Evolutionary conservation across 2,113 vertebrate species (phyloP), one percentile per base, ranked within the genome.

Genomic region (Aplodontia rufa): DNA sequence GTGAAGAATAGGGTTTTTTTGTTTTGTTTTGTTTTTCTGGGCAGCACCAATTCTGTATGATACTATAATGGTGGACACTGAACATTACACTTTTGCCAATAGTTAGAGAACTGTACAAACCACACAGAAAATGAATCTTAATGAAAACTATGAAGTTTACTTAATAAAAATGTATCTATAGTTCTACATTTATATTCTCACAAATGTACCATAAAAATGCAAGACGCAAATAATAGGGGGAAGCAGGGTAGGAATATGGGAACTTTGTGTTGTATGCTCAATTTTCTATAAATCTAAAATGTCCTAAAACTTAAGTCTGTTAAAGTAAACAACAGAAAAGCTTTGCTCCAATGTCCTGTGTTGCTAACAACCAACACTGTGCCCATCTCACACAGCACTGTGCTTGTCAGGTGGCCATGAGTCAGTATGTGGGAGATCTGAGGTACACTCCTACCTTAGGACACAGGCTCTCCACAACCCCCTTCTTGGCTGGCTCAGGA

Each of bases 331-430:
- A 40, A 55, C 19, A 42, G 45, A 76, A 55, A 49, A 58, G 8
- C 4, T 26, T 83, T 4, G 11, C 22, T 58, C 53, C 32, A 42
- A 6, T 30, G 30, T 4, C 2, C 60, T 91, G 32, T 47, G 53
- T 72, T 78, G 62, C 14, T 55, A 42, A 76, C 3, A 82, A 32
- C 5, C 10, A 53, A 37, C 16, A 45, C 6, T 1, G 9, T 26
- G 20, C 11, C 24, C 9, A 3, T 88, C 32, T 35, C 0, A 0
- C 0, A 4, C 2, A 62, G 28, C 7, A 19, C 16, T 11, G 13
- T 68, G 32, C n/a, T 55, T 55, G 11, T 26, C 7, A 49, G 66
- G 30, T 40, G 16, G 1, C 1, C 9, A 12, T 64, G 16, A 37
- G 2, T 24, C 8, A 16, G 24, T 7, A 19, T 51, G 11, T 4